phyloP scores from a whole-genome alignment of 1,140 invertebrate species.

The Aphaenogaster floridana region DNA sequence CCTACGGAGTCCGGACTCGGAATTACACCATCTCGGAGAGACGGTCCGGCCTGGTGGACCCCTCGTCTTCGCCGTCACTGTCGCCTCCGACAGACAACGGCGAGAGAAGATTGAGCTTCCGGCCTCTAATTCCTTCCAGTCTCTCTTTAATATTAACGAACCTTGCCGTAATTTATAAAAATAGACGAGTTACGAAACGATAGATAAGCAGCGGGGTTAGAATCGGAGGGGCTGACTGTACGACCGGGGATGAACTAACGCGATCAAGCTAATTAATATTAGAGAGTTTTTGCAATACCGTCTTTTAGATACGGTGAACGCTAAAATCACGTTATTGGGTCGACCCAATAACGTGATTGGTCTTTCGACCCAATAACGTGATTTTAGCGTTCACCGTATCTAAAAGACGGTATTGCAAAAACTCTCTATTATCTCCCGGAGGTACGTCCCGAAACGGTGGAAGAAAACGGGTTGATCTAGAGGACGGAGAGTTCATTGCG shows the following conservation, averaged over 20 bases:
- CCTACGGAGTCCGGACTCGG: slow-evolving; percentile 50
- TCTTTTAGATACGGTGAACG: too few relatives aligned
- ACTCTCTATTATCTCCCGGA: slow-evolving; percentile 59
- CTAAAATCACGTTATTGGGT: too few relatives aligned
- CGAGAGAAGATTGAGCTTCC: slow-evolving; percentile 62
- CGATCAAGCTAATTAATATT: slow-evolving; percentile 74
- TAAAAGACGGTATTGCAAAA: too few relatives aligned
- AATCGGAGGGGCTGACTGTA: background rate
- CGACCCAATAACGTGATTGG: too few relatives aligned
- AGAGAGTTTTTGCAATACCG: too few relatives aligned
- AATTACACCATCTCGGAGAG: slow-evolving; percentile 68
- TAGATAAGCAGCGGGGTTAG: slow-evolving; percentile 7
- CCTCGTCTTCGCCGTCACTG: slow-evolving; percentile 23
- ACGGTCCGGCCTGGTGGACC: background rate
- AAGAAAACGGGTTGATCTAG: slow-evolving; percentile 36
- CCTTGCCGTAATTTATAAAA: slow-evolving; percentile 9
- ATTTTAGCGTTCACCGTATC: too few relatives aligned
- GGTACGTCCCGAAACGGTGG: slow-evolving; percentile 3
- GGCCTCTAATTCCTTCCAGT: background rate
- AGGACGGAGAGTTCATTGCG: slow-evolving; percentile 65
- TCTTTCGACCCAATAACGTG: too few relatives aligned
- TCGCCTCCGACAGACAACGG: slow-evolving; percentile 59
- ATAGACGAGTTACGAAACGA: too few relatives aligned
- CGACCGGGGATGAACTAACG: background rate
- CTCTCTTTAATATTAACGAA: slow-evolving; percentile 6